Conservation (phyloP, 2,888 invertebrate genomes). For the Crocallis elinguaria region DNA sequence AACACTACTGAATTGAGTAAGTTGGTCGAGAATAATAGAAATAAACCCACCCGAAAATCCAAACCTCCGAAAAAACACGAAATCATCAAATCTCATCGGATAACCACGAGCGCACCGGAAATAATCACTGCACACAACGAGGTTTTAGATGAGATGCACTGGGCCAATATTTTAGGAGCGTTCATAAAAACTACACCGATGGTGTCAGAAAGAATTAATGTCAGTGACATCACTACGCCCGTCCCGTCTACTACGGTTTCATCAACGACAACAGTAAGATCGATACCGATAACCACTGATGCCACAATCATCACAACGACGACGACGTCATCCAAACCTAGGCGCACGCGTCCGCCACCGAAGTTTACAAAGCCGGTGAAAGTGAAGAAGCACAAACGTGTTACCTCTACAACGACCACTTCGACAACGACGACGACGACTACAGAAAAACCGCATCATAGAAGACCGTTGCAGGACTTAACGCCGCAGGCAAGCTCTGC, state of each 20-base stretch:
- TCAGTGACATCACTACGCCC: slow-evolving; percentile 45
- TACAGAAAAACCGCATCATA: slow-evolving; percentile 46
- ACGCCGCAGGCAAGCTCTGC: slow-evolving; percentile 70
- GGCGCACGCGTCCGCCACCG: slow-evolving; percentile 73
- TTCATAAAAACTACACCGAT: slow-evolving; percentile 76
- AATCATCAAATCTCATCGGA: slow-evolving; percentile 53
- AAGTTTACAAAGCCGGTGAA: slow-evolving; percentile 66
- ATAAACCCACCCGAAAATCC: slow-evolving; percentile 55
- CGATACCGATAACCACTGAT: slow-evolving; percentile 30
- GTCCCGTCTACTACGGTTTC: slow-evolving; percentile 43
- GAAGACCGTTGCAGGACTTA: slow-evolving; percentile 62
- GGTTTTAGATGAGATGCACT: slow-evolving; percentile 57
- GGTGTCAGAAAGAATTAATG: slow-evolving; percentile 53
- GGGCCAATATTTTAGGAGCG: slow-evolving; percentile 70
- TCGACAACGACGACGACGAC: slow-evolving; percentile 51
- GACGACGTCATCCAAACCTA: slow-evolving; percentile 52
- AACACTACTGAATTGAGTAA: slow-evolving; percentile 40
- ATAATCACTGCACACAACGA: slow-evolving; percentile 65
- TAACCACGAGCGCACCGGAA: slow-evolving; percentile 64
- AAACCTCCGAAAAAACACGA: slow-evolving; percentile 66
- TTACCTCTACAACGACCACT: slow-evolving; percentile 60
- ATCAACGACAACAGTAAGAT: slow-evolving; percentile 31
- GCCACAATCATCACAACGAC: slow-evolving; percentile 37
- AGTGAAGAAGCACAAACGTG: slow-evolving; percentile 71
- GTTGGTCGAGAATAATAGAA: slow-evolving; percentile 45